A percentile compares a stretch with the other conserved stretches of the same genome.
Conservation (phyloP, 2,113 vertebrate species). For the Nyctereutes procyonoides region DNA sequence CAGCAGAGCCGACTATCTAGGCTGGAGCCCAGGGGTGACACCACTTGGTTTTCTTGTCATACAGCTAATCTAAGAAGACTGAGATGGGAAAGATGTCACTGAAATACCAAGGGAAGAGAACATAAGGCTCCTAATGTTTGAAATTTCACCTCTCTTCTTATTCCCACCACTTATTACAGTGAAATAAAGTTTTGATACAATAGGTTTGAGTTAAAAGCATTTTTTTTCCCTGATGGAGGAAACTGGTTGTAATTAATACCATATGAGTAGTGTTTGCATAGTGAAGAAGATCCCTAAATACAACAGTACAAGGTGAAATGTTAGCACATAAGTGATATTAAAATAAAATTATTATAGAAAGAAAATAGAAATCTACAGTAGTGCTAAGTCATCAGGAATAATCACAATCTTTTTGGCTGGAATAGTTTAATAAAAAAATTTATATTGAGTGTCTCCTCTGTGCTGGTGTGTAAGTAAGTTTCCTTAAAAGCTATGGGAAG, state of each 20-base stretch:
- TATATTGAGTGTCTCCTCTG: not conserved
- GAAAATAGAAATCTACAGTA: not conserved
- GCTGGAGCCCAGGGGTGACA: not conserved
- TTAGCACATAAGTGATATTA: not conserved
- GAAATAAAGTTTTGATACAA: slow-evolving; percentile 2
- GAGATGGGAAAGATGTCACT: not conserved
- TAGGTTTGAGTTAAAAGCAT: slow-evolving; percentile 41
- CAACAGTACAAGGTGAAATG: not conserved
- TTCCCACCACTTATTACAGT: not conserved
- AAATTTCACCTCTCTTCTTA: slow-evolving; percentile 11
- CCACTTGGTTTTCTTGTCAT: not conserved
- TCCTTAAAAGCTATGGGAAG: not conserved
- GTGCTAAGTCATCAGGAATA: not conserved
- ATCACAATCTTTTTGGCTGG: not conserved
- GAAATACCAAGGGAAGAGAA: not conserved
- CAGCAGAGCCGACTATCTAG: not conserved
- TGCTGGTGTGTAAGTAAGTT: not conserved
- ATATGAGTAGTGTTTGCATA: not conserved
- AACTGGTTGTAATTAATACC: slow-evolving; percentile 61
- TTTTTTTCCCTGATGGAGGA: slow-evolving; percentile 38
- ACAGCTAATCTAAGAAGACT: not conserved
- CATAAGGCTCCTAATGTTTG: not conserved
- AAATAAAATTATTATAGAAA: not conserved
- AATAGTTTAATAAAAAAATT: not conserved
- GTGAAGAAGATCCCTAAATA: not conserved